Conservation (phyloP, 2,797 vertebrate genomes). For the Tragopan temminckii region DNA sequence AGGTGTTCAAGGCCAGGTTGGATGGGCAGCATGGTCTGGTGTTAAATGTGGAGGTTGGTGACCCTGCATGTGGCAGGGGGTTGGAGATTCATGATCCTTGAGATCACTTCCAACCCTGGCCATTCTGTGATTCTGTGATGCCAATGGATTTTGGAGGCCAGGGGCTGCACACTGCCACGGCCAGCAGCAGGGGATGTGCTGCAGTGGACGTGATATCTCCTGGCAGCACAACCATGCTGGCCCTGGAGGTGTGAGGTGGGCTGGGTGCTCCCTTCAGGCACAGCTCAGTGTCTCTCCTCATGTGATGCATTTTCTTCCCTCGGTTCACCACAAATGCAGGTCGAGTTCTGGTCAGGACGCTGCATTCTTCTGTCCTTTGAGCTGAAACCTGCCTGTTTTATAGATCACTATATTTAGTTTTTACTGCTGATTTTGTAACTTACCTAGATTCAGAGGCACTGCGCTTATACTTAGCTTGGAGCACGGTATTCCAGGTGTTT, state of each 20-base stretch:
- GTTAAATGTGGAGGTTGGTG: too few species aligned
- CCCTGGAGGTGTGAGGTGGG: neutral
- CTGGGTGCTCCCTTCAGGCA: neutral
- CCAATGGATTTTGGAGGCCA: neutral
- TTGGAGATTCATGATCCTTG: too few species aligned
- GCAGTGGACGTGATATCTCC: fast-evolving
- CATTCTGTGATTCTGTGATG: too few species aligned
- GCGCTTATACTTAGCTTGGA: neutral
- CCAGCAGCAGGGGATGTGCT: neutral
- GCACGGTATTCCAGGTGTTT: neutral
- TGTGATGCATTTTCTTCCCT: fast-evolving
- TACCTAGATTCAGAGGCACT: neutral
- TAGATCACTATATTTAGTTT: neutral
- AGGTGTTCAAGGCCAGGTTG: too few species aligned
- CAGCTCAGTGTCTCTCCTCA: too few species aligned
- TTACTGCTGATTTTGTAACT: neutral
- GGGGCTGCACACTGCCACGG: neutral
- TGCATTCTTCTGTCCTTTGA: neutral
- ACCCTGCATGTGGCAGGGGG: too few species aligned
- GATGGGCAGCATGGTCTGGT: too few species aligned
- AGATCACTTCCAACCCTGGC: too few species aligned
- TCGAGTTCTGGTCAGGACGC: neutral
- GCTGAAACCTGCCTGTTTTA: neutral
- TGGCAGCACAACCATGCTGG: neutral
- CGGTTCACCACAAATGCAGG: neutral